These are phyloP conservation scores for Rhaphigaster nebulosa DNA, from an alignment of 2,888 invertebrate genomes.

Conservation along the genomic window DNA sequence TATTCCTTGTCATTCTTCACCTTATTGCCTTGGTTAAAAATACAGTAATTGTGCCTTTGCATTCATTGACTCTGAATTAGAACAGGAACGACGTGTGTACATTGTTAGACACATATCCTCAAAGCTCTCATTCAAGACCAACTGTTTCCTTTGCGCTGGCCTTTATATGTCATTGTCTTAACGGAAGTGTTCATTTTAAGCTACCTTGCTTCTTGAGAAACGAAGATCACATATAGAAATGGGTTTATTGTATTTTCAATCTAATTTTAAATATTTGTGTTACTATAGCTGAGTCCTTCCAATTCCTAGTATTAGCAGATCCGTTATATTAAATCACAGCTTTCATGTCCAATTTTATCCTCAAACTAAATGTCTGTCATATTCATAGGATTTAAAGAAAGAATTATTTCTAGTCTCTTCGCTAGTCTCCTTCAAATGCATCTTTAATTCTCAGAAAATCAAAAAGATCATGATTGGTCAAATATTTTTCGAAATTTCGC, in stretches of 20 bases:
- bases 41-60: not conserved
- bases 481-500: too few species aligned
- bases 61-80: not conserved
- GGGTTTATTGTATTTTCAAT: not conserved
- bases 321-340: too few species aligned
- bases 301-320: not conserved
- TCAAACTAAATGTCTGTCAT: too few species aligned
- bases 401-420: too few species aligned
- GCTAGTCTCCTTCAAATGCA: too few species aligned
- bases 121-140: not conserved
- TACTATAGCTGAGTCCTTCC: not conserved
- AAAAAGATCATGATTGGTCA: too few species aligned
- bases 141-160: not conserved
- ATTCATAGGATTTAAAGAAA: too few species aligned
- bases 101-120: not conserved
- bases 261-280: not conserved
- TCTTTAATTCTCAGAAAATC: too few species aligned
- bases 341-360: too few species aligned
- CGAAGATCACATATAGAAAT: not conserved
- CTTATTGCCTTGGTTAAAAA: not conserved
- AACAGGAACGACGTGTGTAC: not conserved
- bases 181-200: not conserved
- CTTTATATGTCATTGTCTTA: not conserved
- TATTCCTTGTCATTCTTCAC: not conserved
- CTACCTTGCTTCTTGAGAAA: not conserved